Base-by-base conservation (phyloP, 37 sponge, comb jelly and placozoan genomes). In the Hormiphora californensis region DNA sequence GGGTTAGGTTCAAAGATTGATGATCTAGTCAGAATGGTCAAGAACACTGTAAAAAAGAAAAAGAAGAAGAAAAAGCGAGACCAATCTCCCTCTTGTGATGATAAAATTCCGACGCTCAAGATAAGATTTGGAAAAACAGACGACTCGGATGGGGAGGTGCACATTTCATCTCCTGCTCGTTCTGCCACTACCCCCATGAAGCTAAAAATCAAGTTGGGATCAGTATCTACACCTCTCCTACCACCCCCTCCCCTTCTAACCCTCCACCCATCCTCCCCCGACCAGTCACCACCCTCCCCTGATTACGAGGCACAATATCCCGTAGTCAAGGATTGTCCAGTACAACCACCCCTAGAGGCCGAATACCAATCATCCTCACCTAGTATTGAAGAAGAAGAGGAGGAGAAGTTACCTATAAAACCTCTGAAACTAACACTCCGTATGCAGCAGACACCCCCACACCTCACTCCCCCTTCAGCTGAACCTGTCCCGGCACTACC, bases 11-110 rank as follows among this genome's bases (percentile, higher is more conserved):
- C 81, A 11, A 73, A 73, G 27, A 73, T 73, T 9, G 38, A 73
- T 36, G 81, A 73, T 40, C 81, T 73, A 0, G 81, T 73, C 23
- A 46, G 46, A 8, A 73, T 73, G 81, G 81, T 73, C 11, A 73
- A 73, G 46, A 73, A 46, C 46, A 73, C 40, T 43, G 81, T 73
- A 17, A 73, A 73, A 46, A 73, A 73, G 81, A 73, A 73, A 17
- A 73, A 73, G 44, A 73, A 40, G 81, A 73, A 73, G 81, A 27
- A 33, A 33, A 43, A 46, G 9, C 40, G 43, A 28, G 81, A 73
- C 4, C 19, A 57, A 4, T 23, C 59, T 27, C 8, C 68, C 5
- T 22, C 38, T 8, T n/a, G 28, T 1, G 40, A 43, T 40, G 81
- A 73, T 23, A 43, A n/a, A 7, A 73, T 73, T 36, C 81, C 81